Evolutionary conservation across 2,888 invertebrate genomes (phyloP), one percentile per base, ranked within the genome.

Genomic region (Lacanobia oleracea): DNA sequence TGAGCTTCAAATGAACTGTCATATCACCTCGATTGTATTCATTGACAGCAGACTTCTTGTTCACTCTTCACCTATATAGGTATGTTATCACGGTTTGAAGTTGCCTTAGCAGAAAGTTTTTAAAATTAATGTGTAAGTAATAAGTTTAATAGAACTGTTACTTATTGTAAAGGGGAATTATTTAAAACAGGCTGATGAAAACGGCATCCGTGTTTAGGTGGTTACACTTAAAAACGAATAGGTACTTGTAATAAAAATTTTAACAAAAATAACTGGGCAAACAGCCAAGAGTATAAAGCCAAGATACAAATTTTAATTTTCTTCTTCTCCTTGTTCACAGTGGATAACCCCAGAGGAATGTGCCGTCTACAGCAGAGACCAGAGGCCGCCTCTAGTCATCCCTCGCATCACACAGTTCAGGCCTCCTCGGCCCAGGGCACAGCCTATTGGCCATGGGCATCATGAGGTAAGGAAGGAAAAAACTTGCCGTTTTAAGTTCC

Each of bases 311-410:
- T 6, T 16, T 7, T 23, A 37, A 27, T 2, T 18, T 12, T 57
- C 0, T 48, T 10, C 18, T 14, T 78, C 1, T 76, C 12, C 60
- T 93, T 93, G 89, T 93, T 90, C 16, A 21, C 93, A 96, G 96
- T 96, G 96, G 96, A 96, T 96, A 76, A 95, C 96, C 0, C 93
- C 94, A 2, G 96, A 96, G 82, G 96, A 96, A 86, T 95, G 95
- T 67, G 94, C 93, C 12, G 93, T 93, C 71, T 96, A 95, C 91
- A 90, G 91, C 53, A 90, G 93, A 23, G 96, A 96, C 72, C 93
- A 94, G 87, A 88, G 95, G 50, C 96, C 96, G 0, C 96, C 96
- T 12, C 90, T 95, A 68, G 95, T 96, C 80, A 96, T 96, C 65
- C 96, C 96, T 0, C 91, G 96, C 33, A 95, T 96, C 87, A 94